These are phyloP conservation scores for Adoxophyes honmai DNA, from an alignment of 1,140 invertebrate species.

Conservation along the genomic window DNA sequence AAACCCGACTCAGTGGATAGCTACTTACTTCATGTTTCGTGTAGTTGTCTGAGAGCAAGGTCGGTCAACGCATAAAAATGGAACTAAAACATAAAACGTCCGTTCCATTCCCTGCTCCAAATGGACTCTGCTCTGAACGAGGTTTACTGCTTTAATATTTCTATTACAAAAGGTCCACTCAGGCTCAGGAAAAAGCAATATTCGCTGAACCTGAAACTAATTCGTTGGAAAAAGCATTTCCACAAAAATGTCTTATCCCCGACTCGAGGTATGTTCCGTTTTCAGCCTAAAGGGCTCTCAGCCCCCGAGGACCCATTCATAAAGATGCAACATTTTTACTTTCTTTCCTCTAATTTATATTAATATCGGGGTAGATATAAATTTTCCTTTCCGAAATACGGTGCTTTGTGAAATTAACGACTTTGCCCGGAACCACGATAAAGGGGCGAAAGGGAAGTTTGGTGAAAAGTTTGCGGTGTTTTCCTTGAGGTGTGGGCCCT, in stretches of 20 bases:
- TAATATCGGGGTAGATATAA: conserved; percentile 2
- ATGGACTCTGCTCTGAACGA: background rate
- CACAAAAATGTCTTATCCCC: background rate
- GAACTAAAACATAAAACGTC: conserved; percentile 4
- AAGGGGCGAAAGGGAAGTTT: background rate
- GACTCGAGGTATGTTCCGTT: conserved; percentile 4
- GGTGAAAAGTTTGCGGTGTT: background rate
- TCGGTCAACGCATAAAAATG: conserved; percentile 15
- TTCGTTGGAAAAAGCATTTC: background rate
- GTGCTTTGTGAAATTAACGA: conserved; percentile 8
- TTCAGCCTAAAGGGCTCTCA: background rate
- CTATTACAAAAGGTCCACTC: background rate
- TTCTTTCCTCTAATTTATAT: conserved; percentile 10
- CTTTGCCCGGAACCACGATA: background rate
- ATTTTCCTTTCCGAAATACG: conserved; percentile 5
- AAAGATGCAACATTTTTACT: conserved; percentile 5
- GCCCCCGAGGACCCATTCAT: background rate
- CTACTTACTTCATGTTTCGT: no score
- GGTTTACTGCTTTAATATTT: background rate
- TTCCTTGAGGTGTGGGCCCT: background rate
- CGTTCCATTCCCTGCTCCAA: background rate
- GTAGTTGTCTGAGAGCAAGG: conserved; percentile 15
- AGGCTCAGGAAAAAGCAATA: conserved; percentile 3
- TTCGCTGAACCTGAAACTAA: background rate
- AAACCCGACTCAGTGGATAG: no score